A percentile compares a stretch with the other conserved stretches of the same genome.
Evolutionary conservation across 1,140 invertebrate species (phyloP).

Genomic region (Trichogramma pretiosum): DNA sequence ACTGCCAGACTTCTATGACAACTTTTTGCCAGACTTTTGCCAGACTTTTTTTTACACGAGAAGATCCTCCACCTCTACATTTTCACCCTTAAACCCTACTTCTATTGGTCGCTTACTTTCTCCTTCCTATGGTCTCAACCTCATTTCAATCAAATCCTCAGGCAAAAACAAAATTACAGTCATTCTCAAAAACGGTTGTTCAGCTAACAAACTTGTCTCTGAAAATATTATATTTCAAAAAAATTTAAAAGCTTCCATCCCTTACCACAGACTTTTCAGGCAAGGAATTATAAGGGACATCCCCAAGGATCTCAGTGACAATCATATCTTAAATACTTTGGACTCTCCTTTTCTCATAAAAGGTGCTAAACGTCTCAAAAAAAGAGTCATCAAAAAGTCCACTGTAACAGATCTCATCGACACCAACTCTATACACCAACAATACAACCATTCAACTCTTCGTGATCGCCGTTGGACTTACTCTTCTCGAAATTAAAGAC

Average conservation of each 20-base stretch:
- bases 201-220: background rate
- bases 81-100: background rate
- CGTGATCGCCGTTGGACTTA: slow-evolving; percentile 18
- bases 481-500: background rate
- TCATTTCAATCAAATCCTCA: background rate
- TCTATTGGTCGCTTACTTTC: background rate
- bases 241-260: background rate
- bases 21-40: too few relatives aligned
- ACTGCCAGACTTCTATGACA: too few relatives aligned
- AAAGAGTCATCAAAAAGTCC: too few relatives aligned
- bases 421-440: background rate
- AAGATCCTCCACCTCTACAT: background rate
- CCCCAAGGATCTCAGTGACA: background rate
- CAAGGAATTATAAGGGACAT: background rate
- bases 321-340: background rate
- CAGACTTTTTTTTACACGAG: too few relatives aligned
- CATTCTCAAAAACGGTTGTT: background rate
- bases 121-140: background rate
- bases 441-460: slow-evolving; percentile 14
- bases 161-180: background rate
- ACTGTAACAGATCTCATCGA: background rate
- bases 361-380: background rate
- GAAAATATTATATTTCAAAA: background rate
- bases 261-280: background rate
- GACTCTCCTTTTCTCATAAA: background rate